Percentiles rank a stretch among this genome's conserved stretches.
Evolutionary conservation across 2,797 vertebrate genomes (phyloP).

Genomic region (Halcyon leucocephala): DNA sequence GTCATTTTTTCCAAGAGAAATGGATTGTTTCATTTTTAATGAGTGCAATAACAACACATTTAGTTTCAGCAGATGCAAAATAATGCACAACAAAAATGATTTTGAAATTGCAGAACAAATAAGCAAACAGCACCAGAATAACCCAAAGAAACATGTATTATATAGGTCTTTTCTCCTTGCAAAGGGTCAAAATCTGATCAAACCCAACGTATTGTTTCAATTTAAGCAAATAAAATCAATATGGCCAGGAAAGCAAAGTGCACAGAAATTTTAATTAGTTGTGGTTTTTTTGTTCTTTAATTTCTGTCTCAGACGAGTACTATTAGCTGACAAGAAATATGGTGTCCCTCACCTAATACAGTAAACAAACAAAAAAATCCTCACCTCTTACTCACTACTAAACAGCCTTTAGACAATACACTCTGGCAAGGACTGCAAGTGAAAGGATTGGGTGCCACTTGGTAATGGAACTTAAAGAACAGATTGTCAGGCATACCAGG

Average conservation of each 20-base stretch:
- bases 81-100: slow-evolving; percentile 87
- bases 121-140: slow-evolving; percentile 82
- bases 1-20: slow-evolving; percentile 91
- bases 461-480: slow-evolving; percentile 84
- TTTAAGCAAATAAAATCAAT: slow-evolving; percentile 87
- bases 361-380: slow-evolving; percentile 81
- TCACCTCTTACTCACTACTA: slow-evolving; percentile 81
- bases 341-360: slow-evolving; percentile 81
- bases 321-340: slow-evolving; percentile 81
- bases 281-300: slow-evolving; percentile 63
- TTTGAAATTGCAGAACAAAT: slow-evolving; percentile 87
- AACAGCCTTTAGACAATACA: slow-evolving; percentile 80
- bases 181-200: slow-evolving; percentile 83
- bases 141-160: slow-evolving; percentile 81
- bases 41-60: slow-evolving; percentile 92
- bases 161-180: slow-evolving; percentile 81
- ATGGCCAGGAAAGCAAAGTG: slow-evolving; percentile 85
- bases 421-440: slow-evolving; percentile 78
- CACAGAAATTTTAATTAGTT: slow-evolving; percentile 85
- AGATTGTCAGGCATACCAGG: slow-evolving; percentile 86
- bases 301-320: slow-evolving; percentile 77
- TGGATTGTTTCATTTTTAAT: slow-evolving; percentile 97
- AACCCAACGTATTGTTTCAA: slow-evolving; percentile 82
- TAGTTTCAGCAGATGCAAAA: slow-evolving; percentile 89
- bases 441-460: slow-evolving; percentile 81